Evolutionary conservation across 2,797 vertebrate genomes (phyloP), one percentile per base, ranked within the genome.

Genomic region (Falco concolor): DNA sequence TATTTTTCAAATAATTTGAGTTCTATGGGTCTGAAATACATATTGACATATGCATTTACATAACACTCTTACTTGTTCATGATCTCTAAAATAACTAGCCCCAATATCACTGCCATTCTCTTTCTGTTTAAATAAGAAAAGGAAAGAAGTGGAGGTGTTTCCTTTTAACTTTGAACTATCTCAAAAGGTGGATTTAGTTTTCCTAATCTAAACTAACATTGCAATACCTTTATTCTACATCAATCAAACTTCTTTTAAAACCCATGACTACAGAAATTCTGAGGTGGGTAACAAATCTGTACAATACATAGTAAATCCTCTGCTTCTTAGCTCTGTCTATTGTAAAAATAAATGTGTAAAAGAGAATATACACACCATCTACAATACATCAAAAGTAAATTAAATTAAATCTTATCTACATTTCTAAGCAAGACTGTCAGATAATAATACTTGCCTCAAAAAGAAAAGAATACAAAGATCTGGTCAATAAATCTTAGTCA

Each of bases 171-270:
- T 50, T 50, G 50, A 93, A 40, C 21, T 65, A 27, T 24, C 11
- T 36, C 28, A 69, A 76, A 75, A 84, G n/a, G 27, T 76, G 59
- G 74, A 87, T 87, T 95, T 93, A 50, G 28, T 53, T 93, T 92
- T 83, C 38, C 72, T 82, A 87, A 87, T 89, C 72, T 92, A 85
- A 92, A 89, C 52, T 85, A 68, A 89, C 80, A 83, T 79, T 91
- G 38, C 30, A 34, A 90, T 82, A 60, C 65, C 5, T 95, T 95
- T 90, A 86, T 89, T 80, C 36, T 68, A 44, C 42, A 93, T 95
- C 64, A 92, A 12, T 94, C 74, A 93, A 94, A 83, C 53, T 60
- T 83, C n/a, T 74, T 80, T 67, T 83, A 92, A 90, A 95, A 76
- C 17, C 61, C n/a, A 76, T 32, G 56, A 73, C 79, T 89, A 73